Conservation (phyloP, 2,888 invertebrate species). For the Lathronympha strigana region DNA sequence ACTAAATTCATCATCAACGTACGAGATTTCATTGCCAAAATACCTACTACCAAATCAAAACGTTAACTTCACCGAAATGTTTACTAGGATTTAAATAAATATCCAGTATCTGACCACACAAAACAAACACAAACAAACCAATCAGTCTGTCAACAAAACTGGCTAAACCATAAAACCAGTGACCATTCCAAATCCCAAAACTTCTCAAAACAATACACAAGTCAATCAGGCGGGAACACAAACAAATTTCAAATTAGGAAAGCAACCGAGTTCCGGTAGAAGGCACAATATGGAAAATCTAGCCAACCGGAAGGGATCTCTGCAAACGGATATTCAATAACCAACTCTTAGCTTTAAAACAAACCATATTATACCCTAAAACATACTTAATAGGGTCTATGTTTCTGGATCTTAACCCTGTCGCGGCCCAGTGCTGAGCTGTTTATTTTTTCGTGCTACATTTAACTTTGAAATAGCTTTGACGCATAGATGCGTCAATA, state of each 20-base stretch:
- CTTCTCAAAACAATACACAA: conserved; percentile 47
- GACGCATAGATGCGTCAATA: conserved; percentile 44
- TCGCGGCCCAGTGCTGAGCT: conserved; percentile 51
- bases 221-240: conserved; percentile 64
- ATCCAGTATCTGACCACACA: neutral
- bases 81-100: too few relatives aligned
- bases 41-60: too few relatives aligned
- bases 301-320: conserved; percentile 66
- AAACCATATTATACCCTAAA: conserved; percentile 3
- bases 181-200: conserved; percentile 32
- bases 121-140: conserved; percentile 14
- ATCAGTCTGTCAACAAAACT: conserved; percentile 20
- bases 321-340: conserved; percentile 38
- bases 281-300: conserved; percentile 63
- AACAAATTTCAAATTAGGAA: conserved; percentile 69
- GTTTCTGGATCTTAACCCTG: neutral
- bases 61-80: too few relatives aligned
- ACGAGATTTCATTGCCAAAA: too few relatives aligned
- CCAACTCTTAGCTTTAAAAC: conserved; percentile 14
- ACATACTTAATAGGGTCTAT: neutral
- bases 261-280: conserved; percentile 47
- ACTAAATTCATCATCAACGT: too few relatives aligned
- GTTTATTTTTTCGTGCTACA: conserved; percentile 67
- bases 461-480: conserved; percentile 57
- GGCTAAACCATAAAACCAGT: conserved; percentile 9